Evolutionary conservation across 1,140 invertebrate species (phyloP), one percentile per base, ranked within the genome.

Genomic region (Diorhabda elongata): DNA sequence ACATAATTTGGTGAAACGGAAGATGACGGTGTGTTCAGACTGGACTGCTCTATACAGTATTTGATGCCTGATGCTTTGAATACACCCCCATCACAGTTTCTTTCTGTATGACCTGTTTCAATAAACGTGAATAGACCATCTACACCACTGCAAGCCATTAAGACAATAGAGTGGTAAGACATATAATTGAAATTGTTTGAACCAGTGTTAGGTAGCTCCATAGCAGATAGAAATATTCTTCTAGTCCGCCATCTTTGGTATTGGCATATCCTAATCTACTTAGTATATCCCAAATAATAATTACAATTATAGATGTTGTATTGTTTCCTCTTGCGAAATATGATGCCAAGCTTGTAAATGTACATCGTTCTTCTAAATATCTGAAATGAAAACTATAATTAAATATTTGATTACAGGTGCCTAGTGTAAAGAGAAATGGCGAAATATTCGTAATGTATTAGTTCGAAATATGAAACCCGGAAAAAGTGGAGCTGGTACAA

Each of bases 121-220:
- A 11, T 11, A 11, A 11, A 11, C 11, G 11, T 11, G 11, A 11
- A 11, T 11, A 11, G 11, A 11, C 11, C 11, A 11, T 0, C 11
- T 11, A 11, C 11, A 11, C 0, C 11, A 11, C 11, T 11, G 44
- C 52, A 62, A 41, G 56, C 61, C 68, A 70, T 58, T 64, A 70
- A 58, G 47, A 67, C 26, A 8, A 58, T 61, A 47, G 57, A 64
- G 41, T 67, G 61, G 41, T 70, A 71, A 43, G 26, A 52, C 58
- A 69, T 69, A 64, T 69, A 72, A 43, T 72, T 72, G 43, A 63
- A 71, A 61, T 68, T 68, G 45, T 44, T 47, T 43, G 70, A 71
- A 64, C 61, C 70, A 9, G 66, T 47, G 42, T 69, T 69, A 57
- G 64, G 64, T n/a, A n/a, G n/a, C n/a, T n/a, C n/a, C n/a, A n/a